Conservation (phyloP, 2,888 invertebrate species). For the Osedax frankpressi region DNA sequence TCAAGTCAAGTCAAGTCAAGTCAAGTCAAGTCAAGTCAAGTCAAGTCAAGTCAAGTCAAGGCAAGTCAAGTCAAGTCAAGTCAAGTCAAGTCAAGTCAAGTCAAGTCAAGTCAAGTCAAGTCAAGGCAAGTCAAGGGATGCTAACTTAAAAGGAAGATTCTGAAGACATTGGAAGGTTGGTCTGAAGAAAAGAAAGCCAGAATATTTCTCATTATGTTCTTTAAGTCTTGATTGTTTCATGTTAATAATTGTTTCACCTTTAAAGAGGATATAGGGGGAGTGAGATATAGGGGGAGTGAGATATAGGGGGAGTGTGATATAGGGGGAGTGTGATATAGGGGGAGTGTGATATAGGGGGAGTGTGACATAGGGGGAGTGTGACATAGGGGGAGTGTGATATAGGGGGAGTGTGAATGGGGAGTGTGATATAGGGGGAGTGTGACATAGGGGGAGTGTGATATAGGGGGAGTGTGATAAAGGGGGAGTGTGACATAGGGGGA, state of each 20-base stretch:
- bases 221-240: slow-evolving; percentile 56
- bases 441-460: no score
- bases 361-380: no score
- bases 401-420: no score
- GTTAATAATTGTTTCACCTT: slow-evolving; percentile 59
- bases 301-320: no score
- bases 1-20: neutral
- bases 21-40: neutral
- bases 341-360: no score
- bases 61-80: neutral
- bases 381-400: no score
- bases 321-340: no score
- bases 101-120: neutral
- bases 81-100: neutral
- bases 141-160: slow-evolving; percentile 49
- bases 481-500: no score
- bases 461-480: no score
- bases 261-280: no score
- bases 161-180: slow-evolving; percentile 69
- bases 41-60: neutral
- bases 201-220: slow-evolving; percentile 46
- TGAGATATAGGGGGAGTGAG: no score
- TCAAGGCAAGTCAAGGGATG: neutral
- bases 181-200: slow-evolving; percentile 68
- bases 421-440: no score